Conservation (phyloP, 2,888 invertebrate species). For the Agrotis ipsilon region DNA sequence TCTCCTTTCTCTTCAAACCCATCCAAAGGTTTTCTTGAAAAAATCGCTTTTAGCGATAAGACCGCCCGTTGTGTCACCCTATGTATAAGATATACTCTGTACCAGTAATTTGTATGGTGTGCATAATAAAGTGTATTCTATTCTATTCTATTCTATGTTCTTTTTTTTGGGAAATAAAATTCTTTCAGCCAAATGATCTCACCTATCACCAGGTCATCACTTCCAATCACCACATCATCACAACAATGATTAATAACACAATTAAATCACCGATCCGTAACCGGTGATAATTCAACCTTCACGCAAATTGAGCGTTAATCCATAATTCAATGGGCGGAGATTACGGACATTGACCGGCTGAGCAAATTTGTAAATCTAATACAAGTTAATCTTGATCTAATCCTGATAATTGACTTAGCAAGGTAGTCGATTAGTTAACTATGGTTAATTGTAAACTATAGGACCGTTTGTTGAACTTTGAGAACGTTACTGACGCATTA, state of each 20-base stretch:
- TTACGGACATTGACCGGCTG: conserved; percentile 45
- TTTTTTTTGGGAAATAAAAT: too few species aligned
- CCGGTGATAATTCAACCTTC: conserved; percentile 48
- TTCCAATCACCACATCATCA: conserved; percentile 9
- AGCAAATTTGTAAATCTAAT: conserved; percentile 60
- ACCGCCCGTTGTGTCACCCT: too few species aligned
- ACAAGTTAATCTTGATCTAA: conserved; percentile 59
- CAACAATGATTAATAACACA: conserved; percentile 19
- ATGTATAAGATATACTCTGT: too few species aligned
- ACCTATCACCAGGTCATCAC: conserved; percentile 1
- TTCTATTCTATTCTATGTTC: too few species aligned
- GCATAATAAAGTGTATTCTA: too few species aligned
- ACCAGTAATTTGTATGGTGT: too few species aligned
- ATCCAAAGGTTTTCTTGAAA: too few species aligned
- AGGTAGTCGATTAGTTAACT: conserved; percentile 53
- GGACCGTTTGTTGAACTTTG: conserved; percentile 1
- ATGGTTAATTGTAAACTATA: conserved; percentile 28
- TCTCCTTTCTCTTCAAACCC: too few species aligned
- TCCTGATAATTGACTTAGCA: conserved; percentile 64
- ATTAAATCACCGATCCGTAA: conserved; percentile 27
- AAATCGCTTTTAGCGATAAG: too few species aligned
- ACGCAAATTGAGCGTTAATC: conserved; percentile 59
- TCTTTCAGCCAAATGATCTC: too few species aligned
- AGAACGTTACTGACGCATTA: not conserved
- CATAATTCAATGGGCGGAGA: conserved; percentile 62